phyloP scores from a whole-genome alignment of 2,888 invertebrate species.

The Latrodectus hesperus region DNA sequence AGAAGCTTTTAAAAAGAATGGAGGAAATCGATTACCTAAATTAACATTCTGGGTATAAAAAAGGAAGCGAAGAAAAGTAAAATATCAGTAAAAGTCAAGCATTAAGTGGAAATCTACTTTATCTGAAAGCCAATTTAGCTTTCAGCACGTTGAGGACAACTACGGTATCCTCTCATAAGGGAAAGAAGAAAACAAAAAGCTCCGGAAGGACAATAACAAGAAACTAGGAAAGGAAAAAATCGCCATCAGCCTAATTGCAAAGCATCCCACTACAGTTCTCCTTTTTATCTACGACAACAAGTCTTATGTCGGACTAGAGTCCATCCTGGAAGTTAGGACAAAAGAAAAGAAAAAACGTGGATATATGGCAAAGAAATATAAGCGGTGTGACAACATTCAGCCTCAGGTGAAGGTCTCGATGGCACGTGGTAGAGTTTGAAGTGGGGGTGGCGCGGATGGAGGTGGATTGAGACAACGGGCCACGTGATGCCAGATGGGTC shows the following conservation, averaged over 20 bases:
- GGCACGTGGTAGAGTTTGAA: slow-evolving; percentile 37
- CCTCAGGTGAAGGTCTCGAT: slow-evolving; percentile 40
- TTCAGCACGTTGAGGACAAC: slow-evolving; percentile 67
- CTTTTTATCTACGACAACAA: slow-evolving; percentile 32
- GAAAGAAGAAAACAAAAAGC: slow-evolving; percentile 11
- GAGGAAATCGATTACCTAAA: slow-evolving; percentile 49
- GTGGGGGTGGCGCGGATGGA: slow-evolving; percentile 3
- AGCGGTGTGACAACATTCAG: slow-evolving; percentile 54
- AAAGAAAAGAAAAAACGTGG: slow-evolving; percentile 33
- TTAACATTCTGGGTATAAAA: slow-evolving; percentile 47
- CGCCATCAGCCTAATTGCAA: slow-evolving; percentile 68
- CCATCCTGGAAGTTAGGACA: slow-evolving; percentile 18
- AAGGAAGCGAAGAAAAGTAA: slow-evolving; percentile 9
- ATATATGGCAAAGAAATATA: slow-evolving; percentile 14
- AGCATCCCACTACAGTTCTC: slow-evolving; percentile 47
- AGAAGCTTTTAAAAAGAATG: slow-evolving; percentile 28
- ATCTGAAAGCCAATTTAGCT: slow-evolving; percentile 67
- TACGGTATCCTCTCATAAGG: slow-evolving; percentile 43
- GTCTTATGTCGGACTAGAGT: slow-evolving; percentile 25
- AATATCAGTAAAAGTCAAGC: slow-evolving; percentile 4
- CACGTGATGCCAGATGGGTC: slow-evolving; percentile 69
- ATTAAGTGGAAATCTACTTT: slow-evolving; percentile 56
- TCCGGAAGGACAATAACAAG: slow-evolving; percentile 42
- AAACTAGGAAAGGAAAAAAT: slow-evolving; percentile 37
- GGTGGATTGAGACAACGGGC: slow-evolving; percentile 41